A percentile compares a stretch with the other conserved stretches of the same genome.
These are phyloP conservation scores for Formicarius rufipectus DNA, from an alignment of 2,113 vertebrate genomes.

Conservation along the genomic window DNA sequence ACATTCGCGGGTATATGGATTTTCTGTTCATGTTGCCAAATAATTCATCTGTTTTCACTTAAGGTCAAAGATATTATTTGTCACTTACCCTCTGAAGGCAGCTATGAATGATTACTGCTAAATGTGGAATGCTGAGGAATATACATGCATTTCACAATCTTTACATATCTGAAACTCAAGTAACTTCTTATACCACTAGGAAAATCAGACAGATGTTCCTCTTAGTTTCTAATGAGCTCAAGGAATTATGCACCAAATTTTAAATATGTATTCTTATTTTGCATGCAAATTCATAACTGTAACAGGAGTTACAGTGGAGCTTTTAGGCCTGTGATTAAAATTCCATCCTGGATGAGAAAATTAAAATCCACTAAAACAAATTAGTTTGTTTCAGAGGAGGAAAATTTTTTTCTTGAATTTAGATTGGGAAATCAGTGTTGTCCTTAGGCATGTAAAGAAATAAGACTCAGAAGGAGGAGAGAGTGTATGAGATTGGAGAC, in stretches of 20 bases:
- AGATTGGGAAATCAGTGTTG: background rate
- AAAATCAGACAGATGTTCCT: background rate
- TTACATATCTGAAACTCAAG: background rate
- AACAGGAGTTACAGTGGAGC: background rate
- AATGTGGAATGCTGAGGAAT: background rate
- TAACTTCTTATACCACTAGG: background rate
- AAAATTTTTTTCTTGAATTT: background rate
- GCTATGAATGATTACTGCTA: background rate
- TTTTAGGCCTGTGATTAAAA: background rate
- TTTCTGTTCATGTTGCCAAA: background rate
- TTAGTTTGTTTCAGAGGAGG: background rate
- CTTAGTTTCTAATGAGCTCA: background rate
- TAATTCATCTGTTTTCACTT: background rate
- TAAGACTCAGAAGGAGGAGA: background rate
- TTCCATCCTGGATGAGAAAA: background rate
- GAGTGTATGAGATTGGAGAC: fast-evolving
- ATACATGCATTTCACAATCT: background rate
- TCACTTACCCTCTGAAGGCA: background rate
- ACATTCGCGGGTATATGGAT: background rate
- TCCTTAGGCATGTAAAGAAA: background rate
- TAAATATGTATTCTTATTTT: background rate
- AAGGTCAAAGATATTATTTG: background rate
- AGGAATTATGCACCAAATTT: background rate
- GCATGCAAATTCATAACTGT: background rate
- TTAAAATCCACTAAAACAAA: background rate